A percentile compares a stretch with the other conserved stretches of the same genome.
Evolutionary conservation across 2,113 vertebrate genomes (phyloP).

Genomic region (Tachuris rubrigastra): DNA sequence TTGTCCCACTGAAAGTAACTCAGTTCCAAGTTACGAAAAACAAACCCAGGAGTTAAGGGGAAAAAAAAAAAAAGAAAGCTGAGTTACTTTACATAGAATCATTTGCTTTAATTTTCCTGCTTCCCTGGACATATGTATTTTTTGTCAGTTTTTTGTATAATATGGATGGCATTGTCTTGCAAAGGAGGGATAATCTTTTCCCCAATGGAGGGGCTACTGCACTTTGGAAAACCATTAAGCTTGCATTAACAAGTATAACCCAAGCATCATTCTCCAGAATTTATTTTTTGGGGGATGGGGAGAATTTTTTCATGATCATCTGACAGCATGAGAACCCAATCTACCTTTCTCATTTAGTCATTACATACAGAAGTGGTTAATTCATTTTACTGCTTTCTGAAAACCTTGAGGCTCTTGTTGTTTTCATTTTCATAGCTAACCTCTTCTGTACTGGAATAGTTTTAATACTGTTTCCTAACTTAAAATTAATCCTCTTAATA

Average conservation of each 20-base stretch:
- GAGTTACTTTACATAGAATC: not conserved
- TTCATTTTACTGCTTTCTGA: not conserved
- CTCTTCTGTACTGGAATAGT: not conserved
- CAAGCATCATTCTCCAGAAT: too few species aligned
- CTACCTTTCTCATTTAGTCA: not conserved
- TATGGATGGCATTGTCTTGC: not conserved
- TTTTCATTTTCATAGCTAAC: not conserved
- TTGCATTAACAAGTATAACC: not conserved
- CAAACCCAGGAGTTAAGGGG: not conserved
- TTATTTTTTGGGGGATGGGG: not conserved
- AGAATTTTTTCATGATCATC: not conserved
- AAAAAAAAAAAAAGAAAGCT: not conserved
- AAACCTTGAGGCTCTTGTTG: not conserved
- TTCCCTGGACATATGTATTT: not conserved
- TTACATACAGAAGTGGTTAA: not conserved
- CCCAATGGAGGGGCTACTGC: rapidly evolving
- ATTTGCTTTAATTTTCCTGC: not conserved
- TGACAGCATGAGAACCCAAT: not conserved
- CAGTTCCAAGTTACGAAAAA: not conserved
- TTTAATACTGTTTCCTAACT: not conserved
- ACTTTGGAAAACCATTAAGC: not conserved
- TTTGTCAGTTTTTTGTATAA: not conserved
- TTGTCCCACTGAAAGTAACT: not conserved
- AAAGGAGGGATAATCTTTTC: not conserved
- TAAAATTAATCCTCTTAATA: too few species aligned